Evolutionary conservation across 2,113 vertebrate genomes (phyloP).

Genomic region (Osmerus mordax): DNA sequence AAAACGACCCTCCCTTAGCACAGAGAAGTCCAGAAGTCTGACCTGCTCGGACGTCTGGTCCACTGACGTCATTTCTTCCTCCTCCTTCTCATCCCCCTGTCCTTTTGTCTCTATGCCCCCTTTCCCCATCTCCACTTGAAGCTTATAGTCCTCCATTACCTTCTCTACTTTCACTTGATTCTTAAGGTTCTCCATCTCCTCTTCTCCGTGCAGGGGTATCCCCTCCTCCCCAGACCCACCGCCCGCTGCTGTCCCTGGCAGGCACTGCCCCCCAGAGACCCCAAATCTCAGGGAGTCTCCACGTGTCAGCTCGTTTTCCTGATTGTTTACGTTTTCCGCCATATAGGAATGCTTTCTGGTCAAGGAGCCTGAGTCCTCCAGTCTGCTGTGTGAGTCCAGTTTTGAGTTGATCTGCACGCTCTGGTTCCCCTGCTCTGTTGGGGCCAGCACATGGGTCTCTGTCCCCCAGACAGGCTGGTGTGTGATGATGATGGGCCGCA

Average conservation of each 20-base stretch:
- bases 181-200: slow-evolving; percentile 1
- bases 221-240: slow-evolving; percentile 26
- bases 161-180: slow-evolving; percentile 11
- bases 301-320: slow-evolving; percentile 74
- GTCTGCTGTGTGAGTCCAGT: slow-evolving; percentile 3
- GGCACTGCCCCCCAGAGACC: slow-evolving; percentile 81
- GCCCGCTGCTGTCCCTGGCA: slow-evolving; percentile 52
- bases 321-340: slow-evolving; percentile 69
- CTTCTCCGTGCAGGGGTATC: slow-evolving; percentile 42
- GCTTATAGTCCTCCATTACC: neutral
- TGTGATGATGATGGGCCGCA: slow-evolving; percentile 82
- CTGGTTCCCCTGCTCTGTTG: slow-evolving; percentile 39
- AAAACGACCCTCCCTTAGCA: slow-evolving; percentile 85
- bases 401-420: slow-evolving; percentile 22
- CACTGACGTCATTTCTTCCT: slow-evolving; percentile 10
- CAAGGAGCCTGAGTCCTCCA: neutral
- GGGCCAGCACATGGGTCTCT: slow-evolving; percentile 30
- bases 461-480: slow-evolving; percentile 7
- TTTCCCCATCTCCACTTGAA: neutral
- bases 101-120: neutral
- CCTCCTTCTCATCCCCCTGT: slow-evolving; percentile 6
- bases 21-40: slow-evolving; percentile 84
- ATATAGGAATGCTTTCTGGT: slow-evolving; percentile 20
- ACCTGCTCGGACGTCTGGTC: neutral
- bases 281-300: slow-evolving; percentile 75